phyloP scores from a whole-genome alignment of 2,888 invertebrate species.

The Amiota communis region DNA sequence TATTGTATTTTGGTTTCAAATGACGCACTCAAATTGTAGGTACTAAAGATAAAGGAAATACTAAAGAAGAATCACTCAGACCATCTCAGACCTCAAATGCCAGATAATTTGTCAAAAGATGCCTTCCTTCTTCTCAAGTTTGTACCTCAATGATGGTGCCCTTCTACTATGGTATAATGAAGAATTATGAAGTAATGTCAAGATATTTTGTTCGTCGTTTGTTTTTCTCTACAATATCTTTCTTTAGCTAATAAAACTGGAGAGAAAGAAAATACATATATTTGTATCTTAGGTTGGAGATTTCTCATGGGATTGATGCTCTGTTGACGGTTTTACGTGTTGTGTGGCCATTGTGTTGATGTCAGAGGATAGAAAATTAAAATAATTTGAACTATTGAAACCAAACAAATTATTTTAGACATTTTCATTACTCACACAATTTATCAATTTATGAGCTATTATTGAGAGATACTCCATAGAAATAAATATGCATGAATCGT shows the following conservation, averaged over 20 bases:
- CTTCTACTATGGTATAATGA: background rate
- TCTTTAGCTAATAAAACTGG: no score
- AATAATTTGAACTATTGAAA: no score
- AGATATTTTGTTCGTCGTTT: background rate
- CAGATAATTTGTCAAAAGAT: slow-evolving; percentile 15
- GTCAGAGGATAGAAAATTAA: no score
- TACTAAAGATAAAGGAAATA: background rate
- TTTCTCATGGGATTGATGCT: slow-evolving; percentile 37
- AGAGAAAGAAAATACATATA: no score
- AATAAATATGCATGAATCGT: no score
- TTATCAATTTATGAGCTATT: no score
- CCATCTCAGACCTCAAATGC: background rate
- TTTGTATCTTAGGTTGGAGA: background rate
- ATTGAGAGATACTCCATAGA: no score
- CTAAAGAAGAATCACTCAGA: background rate
- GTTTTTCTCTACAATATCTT: no score
- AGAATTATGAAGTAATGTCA: slow-evolving; percentile 17
- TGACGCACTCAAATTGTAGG: background rate
- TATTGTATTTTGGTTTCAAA: slow-evolving; percentile 12
- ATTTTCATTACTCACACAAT: no score
- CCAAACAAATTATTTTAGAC: no score
- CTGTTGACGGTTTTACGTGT: slow-evolving; percentile 2
- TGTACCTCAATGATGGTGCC: background rate
- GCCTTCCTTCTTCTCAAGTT: background rate
- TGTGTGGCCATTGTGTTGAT: background rate